Conservation (phyloP, 2,113 vertebrate genomes). For the Mastomys coucha region DNA sequence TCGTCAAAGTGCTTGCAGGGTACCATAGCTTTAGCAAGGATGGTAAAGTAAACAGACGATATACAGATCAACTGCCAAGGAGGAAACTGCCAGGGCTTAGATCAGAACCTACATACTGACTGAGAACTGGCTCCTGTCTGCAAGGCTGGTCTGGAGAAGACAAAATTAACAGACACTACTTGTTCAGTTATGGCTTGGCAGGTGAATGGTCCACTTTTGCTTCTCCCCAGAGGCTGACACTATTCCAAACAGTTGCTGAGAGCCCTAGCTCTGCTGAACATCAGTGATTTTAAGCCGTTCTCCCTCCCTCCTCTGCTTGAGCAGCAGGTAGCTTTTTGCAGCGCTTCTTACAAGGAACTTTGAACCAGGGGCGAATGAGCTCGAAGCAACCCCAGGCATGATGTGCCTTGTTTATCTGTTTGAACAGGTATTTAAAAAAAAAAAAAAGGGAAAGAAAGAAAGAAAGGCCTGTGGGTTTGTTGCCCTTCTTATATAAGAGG, state of each 20-base stretch:
- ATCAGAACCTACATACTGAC: background rate
- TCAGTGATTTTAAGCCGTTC: background rate
- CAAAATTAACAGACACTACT: background rate
- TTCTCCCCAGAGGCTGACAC: background rate
- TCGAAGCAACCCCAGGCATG: constrained; percentile 1
- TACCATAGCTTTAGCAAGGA: constrained; percentile 1
- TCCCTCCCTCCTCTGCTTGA: background rate
- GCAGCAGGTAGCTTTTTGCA: background rate
- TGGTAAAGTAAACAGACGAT: background rate
- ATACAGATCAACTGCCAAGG: background rate
- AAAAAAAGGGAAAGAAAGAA: background rate
- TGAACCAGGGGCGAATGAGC: background rate
- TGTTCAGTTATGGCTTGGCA: background rate
- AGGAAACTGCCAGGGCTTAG: background rate
- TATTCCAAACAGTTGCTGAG: background rate
- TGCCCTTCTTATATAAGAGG: constrained; percentile 13
- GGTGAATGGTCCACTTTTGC: background rate
- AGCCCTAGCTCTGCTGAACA: rapidly evolving
- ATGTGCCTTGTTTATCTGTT: constrained; percentile 59
- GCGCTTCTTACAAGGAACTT: background rate
- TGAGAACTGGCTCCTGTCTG: background rate
- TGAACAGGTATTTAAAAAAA: constrained; percentile 34
- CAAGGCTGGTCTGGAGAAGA: background rate
- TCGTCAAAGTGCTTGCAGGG: background rate
- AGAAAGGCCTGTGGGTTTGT: background rate